These are phyloP conservation scores for Solea solea DNA, from an alignment of 2,113 vertebrate genomes.

Conservation along the genomic window DNA sequence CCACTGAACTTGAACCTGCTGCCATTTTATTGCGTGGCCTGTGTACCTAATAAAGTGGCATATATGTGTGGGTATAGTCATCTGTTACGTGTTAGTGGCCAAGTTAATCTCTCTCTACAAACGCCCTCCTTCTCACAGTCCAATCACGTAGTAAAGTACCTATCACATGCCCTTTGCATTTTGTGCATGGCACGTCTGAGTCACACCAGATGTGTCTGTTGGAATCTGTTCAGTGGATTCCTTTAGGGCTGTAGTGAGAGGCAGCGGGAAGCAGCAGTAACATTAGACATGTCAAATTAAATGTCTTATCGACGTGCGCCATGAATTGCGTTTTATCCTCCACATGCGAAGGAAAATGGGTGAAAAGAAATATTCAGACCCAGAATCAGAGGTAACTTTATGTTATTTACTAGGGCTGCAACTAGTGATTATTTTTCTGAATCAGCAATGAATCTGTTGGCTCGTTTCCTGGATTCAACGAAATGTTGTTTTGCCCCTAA, in stretches of 20 bases:
- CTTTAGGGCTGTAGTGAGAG: not conserved
- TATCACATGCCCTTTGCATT: conserved; percentile 1
- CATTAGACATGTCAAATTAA: not conserved
- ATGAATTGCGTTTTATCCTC: not conserved
- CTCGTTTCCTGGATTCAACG: too few species aligned
- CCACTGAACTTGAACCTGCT: too few species aligned
- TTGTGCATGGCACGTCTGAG: not conserved
- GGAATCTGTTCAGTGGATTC: conserved; percentile 3
- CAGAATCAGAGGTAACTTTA: not conserved
- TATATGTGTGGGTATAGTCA: too few species aligned
- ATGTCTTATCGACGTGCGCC: not conserved
- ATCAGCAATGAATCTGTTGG: too few species aligned
- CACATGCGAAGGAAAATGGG: not conserved
- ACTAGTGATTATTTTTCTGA: too few species aligned
- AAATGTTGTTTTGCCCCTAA: too few species aligned
- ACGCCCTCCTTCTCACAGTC: not conserved
- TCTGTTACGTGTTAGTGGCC: too few species aligned
- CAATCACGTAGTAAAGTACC: not conserved
- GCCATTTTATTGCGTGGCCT: too few species aligned
- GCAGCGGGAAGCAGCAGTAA: not conserved
- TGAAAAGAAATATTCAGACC: not conserved
- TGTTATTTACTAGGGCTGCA: too few species aligned
- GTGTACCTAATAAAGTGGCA: too few species aligned
- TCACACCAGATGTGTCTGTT: conserved; percentile 3
- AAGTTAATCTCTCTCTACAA: too few species aligned